Base-by-base conservation (phyloP, 2,888 invertebrate species). In the Zygogramma bicolorata region DNA sequence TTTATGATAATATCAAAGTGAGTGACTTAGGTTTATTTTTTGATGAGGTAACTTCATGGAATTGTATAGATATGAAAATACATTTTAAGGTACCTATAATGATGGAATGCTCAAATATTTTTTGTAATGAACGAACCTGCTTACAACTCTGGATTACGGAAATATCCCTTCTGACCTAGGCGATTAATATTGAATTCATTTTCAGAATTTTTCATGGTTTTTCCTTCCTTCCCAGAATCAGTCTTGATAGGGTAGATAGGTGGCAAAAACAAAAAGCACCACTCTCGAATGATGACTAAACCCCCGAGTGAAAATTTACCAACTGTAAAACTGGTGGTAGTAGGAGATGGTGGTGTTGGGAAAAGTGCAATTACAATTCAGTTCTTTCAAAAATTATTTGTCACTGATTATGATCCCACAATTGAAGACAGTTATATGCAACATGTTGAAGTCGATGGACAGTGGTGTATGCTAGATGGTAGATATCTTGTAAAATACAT, bases 351-450 rank as follows among this genome's bases (percentile, higher is more conserved):
- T 76, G 97, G 97, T 78, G 97, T 97, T 68, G 97, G 97, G 76
- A 97, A 97, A 89, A 95, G 95, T 82, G 96, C 97, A n/a, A 92
- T 97, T 81, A 97, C 97, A n/a, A 97, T 97, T 85, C 96, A 97
- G 88, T 96, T 96, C 88, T 97, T 97, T 87, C 97, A 97, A 88
- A 96, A 96, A 87, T 90, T 97, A 83, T 97, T 97, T 86, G 95
- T 97, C 75, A 95, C 96, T 0, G 97, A 97, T 87, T 97, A 97
- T 84, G 97, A 97, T 88, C 97, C 97, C 6, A 97, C 97, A 18
- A 97, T 97, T 75, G 97, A 97, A 88, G 97, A 97, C 86, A 96
- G 96, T 69, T 97, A 97, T 87, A 94, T 97, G 73, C 97, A 97
- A 85, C 97, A 97, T 86, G 95, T 95, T 0, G 96, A 97, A 87